Evolutionary conservation across 2,113 vertebrate genomes (phyloP).

Genomic region (Oreocharis arfaki): DNA sequence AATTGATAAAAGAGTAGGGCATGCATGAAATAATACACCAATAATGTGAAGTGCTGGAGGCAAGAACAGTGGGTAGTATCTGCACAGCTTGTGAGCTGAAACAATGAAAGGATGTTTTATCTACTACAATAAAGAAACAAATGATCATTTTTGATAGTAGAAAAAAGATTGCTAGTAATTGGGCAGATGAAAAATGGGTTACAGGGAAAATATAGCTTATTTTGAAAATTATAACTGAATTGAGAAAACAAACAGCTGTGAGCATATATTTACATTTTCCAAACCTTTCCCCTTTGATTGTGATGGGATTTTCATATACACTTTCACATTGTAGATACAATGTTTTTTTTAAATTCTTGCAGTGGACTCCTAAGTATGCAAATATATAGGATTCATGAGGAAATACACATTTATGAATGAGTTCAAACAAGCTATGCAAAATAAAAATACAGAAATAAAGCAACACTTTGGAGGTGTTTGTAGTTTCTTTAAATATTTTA

Average conservation of each 20-base stretch:
- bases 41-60: slow-evolving; percentile 92
- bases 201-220: slow-evolving; percentile 61
- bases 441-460: background rate
- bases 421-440: background rate
- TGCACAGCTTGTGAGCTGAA: slow-evolving; percentile 81
- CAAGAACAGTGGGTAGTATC: slow-evolving; percentile 90
- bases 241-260: slow-evolving; percentile 71
- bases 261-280: slow-evolving; percentile 65
- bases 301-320: background rate
- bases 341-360: background rate
- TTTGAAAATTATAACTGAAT: slow-evolving; percentile 67
- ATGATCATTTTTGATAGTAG: slow-evolving; percentile 83
- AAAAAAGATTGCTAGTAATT: slow-evolving; percentile 80
- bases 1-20: slow-evolving; percentile 95
- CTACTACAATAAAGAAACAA: slow-evolving; percentile 92
- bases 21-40: slow-evolving; percentile 96
- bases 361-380: background rate
- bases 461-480: background rate
- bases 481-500: background rate
- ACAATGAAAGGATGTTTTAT: slow-evolving; percentile 89
- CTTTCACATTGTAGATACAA: background rate
- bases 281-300: slow-evolving; percentile 49
- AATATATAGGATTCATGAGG: background rate
- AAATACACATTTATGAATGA: background rate
- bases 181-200: slow-evolving; percentile 85